phyloP scores from a whole-genome alignment of 2,888 invertebrate species.

The Argyresthia goedartella region DNA sequence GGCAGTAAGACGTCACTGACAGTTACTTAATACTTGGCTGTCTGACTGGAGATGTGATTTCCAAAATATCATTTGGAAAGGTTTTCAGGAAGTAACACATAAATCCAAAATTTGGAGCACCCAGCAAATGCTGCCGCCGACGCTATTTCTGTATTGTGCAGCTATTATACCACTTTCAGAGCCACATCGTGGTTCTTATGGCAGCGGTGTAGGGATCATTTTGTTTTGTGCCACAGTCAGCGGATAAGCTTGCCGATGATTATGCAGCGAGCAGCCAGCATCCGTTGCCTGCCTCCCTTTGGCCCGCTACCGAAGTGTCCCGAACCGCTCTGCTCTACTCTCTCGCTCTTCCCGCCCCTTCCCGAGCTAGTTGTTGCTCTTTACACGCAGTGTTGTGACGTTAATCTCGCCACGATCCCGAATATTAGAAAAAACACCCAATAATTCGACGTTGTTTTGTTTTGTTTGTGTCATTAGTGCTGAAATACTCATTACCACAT shows the following conservation, averaged over 20 bases:
- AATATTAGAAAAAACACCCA: not conserved
- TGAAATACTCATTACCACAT: not conserved
- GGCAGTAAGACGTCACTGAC: too few species aligned
- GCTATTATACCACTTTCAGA: conserved; percentile 12
- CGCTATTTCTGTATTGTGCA: conserved; percentile 48
- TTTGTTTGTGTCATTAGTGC: not conserved
- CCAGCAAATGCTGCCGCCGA: conserved; percentile 20
- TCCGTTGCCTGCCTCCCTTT: conserved; percentile 32
- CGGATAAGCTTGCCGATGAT: not conserved
- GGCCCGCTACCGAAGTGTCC: conserved; percentile 15
- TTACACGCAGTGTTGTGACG: not conserved
- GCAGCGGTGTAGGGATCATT: not conserved
- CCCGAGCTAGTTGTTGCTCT: conserved; percentile 22
- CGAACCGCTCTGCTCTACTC: conserved; percentile 9
- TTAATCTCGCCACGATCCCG: not conserved
- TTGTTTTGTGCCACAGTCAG: not conserved
- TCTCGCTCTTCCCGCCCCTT: conserved; percentile 12
- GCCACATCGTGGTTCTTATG: not conserved
- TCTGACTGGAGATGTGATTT: too few species aligned
- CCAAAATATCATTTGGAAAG: not conserved
- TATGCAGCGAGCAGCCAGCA: conserved; percentile 24
- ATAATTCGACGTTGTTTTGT: not conserved
- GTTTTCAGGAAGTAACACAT: conserved; percentile 45
- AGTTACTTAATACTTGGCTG: too few species aligned
- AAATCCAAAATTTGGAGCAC: conserved; percentile 50